Evolutionary conservation across 2,888 invertebrate genomes (phyloP).

Genomic region (Galerucella nymphaeae): DNA sequence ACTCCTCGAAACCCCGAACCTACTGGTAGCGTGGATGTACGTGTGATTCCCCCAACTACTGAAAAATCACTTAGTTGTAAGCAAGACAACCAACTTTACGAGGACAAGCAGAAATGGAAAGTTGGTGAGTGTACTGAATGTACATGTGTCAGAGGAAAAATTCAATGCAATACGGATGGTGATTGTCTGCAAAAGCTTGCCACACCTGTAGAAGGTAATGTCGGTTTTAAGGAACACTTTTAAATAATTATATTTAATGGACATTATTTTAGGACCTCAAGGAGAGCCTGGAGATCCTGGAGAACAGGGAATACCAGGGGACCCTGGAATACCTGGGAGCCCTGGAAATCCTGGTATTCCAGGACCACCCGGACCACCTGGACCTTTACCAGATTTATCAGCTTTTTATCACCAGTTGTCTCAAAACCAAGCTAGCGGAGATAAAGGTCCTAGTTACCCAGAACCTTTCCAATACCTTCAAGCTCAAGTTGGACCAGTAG

Average conservation of each 20-base stretch:
- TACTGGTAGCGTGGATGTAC: slow-evolving; percentile 55
- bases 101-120: slow-evolving; percentile 75
- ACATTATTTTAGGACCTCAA: slow-evolving; percentile 58
- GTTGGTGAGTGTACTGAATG: slow-evolving; percentile 81
- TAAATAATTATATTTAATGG: neutral
- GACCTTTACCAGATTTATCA: slow-evolving; percentile 79
- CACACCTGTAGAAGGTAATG: slow-evolving; percentile 26
- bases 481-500: slow-evolving; percentile 82
- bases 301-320: slow-evolving; percentile 71
- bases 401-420: slow-evolving; percentile 81
- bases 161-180: slow-evolving; percentile 67
- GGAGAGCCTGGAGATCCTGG: slow-evolving; percentile 69
- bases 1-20: slow-evolving; percentile 56
- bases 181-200: slow-evolving; percentile 65
- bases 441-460: slow-evolving; percentile 74
- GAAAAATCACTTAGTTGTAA: slow-evolving; percentile 49
- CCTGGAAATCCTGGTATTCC: slow-evolving; percentile 75
- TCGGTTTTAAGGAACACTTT: neutral
- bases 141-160: slow-evolving; percentile 73
- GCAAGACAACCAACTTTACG: slow-evolving; percentile 61
- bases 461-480: slow-evolving; percentile 81
- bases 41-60: slow-evolving; percentile 50
- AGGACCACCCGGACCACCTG: slow-evolving; percentile 73
- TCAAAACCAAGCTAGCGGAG: slow-evolving; percentile 74
- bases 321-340: slow-evolving; percentile 71